Percentiles rank a stretch among this genome's conserved stretches.
These are phyloP conservation scores for Plebejus anna DNA, from an alignment of 2,888 invertebrate species.

Conservation along the genomic window DNA sequence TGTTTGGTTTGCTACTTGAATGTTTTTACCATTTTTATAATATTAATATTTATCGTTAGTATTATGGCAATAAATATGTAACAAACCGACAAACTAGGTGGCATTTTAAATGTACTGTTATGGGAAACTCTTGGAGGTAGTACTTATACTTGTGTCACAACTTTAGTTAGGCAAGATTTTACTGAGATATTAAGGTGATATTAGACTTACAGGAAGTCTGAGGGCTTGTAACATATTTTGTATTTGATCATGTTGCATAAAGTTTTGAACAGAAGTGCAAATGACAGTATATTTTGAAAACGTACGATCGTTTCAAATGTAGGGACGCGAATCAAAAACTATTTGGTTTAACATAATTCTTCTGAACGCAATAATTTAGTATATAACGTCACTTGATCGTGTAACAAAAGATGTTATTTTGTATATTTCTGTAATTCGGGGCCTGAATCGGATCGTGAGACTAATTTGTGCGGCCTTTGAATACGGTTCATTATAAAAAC, in stretches of 20 bases:
- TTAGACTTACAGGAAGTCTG: too few relatives aligned
- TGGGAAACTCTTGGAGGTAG: not conserved
- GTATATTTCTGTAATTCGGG: conserved; percentile 7
- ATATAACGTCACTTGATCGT: not conserved
- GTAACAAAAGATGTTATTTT: not conserved
- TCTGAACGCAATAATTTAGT: not conserved
- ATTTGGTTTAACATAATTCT: too few relatives aligned
- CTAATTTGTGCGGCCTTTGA: conserved; percentile 15
- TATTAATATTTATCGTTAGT: not conserved
- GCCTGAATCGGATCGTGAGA: conserved; percentile 6
- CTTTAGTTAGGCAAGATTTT: too few relatives aligned
- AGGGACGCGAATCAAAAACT: too few relatives aligned
- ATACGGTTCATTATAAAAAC: conserved; percentile 8
- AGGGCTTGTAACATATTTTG: too few relatives aligned
- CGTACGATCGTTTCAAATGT: too few relatives aligned
- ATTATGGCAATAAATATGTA: conserved; percentile 6
- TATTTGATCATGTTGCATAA: too few relatives aligned
- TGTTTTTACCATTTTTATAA: conserved; percentile 4
- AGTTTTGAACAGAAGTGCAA: too few relatives aligned
- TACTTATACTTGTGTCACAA: too few relatives aligned
- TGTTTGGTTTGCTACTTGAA: not conserved
- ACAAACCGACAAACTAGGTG: not conserved
- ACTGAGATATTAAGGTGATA: too few relatives aligned
- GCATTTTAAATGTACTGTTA: not conserved
- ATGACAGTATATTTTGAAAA: too few relatives aligned